These are phyloP conservation scores for Oscheius sp. DNA, from an alignment of 2,888 invertebrate species.

Conservation along the genomic window DNA sequence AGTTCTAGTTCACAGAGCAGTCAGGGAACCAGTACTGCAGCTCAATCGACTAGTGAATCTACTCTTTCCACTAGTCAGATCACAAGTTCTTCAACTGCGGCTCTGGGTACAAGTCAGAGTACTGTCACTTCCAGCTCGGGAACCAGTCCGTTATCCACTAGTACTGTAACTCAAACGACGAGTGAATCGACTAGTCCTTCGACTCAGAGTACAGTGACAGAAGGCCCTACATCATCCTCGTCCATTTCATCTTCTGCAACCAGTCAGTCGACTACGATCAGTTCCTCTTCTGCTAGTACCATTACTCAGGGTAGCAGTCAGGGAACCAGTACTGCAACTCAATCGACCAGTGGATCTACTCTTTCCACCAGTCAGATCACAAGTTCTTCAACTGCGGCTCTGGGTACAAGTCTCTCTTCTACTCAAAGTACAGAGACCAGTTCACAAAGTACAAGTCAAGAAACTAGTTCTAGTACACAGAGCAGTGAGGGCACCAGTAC, in stretches of 20 bases:
- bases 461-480: neutral
- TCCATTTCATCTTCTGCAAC: neutral
- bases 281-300: neutral
- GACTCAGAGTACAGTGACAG: neutral
- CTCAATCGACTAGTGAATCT: too few relatives aligned
- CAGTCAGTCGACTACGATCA: neutral
- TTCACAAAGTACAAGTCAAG: neutral
- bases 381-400: neutral
- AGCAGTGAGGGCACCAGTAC: neutral
- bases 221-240: neutral
- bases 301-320: neutral
- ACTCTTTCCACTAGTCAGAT: neutral
- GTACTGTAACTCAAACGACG: neutral
- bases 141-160: neutral
- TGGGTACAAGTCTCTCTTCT: neutral
- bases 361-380: too few relatives aligned
- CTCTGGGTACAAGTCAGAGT: neutral
- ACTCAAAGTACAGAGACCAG: neutral
- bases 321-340: neutral
- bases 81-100: neutral
- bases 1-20: neutral
- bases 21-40: too few relatives aligned
- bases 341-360: neutral
- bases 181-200: neutral
- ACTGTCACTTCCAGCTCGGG: neutral